Conservation (phyloP, 2,113 vertebrate species). For the Dunckerocampus dactyliophorus region DNA sequence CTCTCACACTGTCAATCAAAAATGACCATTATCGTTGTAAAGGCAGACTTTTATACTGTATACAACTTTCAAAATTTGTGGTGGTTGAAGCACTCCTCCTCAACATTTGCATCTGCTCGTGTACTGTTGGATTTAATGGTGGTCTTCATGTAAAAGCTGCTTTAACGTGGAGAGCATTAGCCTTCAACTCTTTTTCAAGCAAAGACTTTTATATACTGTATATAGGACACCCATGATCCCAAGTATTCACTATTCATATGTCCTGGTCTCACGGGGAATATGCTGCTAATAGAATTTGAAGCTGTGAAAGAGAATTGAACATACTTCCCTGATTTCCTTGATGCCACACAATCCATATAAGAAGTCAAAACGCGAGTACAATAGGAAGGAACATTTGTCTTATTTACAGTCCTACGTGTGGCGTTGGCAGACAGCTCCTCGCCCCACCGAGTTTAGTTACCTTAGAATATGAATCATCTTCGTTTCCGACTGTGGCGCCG, state of each 20-base stretch:
- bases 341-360: slow-evolving; percentile 1
- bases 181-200: neutral
- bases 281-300: neutral
- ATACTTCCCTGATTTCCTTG: neutral
- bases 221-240: neutral
- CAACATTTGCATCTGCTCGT: neutral
- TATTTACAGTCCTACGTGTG: slow-evolving; percentile 27
- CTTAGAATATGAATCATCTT: slow-evolving; percentile 15
- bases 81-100: neutral
- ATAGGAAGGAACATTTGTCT: slow-evolving; percentile 24
- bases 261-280: neutral
- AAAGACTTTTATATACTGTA: neutral
- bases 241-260: neutral
- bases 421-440: slow-evolving; percentile 10
- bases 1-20: too few species aligned
- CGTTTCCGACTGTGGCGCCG: neutral
- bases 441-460: slow-evolving; percentile 2
- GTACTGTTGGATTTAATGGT: neutral
- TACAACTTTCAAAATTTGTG: neutral
- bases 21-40: too few species aligned
- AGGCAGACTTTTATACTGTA: too few species aligned
- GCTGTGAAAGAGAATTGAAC: neutral
- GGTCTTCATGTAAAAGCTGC: neutral
- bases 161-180: neutral
- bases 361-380: slow-evolving; percentile 19